Conservation (phyloP, 1,140 invertebrate species). For the Scaptomyza pallida region DNA sequence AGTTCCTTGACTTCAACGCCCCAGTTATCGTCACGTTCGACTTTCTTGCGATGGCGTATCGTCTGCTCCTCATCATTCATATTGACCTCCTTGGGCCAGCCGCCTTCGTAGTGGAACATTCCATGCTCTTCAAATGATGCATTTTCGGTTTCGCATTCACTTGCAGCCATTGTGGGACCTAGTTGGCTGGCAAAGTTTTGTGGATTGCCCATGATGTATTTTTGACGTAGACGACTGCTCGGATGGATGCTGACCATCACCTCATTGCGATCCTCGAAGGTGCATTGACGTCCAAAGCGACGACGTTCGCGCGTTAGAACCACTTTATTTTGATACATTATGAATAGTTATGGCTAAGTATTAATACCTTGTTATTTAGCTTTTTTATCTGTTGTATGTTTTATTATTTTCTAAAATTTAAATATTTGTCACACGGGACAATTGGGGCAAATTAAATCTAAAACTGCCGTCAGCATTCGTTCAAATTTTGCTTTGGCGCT, state of each 20-base stretch:
- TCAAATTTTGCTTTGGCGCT: background rate
- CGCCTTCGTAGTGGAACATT: constrained; percentile 95
- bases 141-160: constrained; percentile 86
- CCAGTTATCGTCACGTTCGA: constrained; percentile 96
- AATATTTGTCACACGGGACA: background rate
- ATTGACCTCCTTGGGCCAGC: constrained; percentile 97
- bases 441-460: background rate
- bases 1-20: constrained; percentile 65
- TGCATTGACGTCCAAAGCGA: constrained; percentile 88
- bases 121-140: constrained; percentile 85
- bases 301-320: constrained; percentile 86
- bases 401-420: background rate
- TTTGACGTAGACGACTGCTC: constrained; percentile 82
- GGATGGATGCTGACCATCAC: constrained; percentile 89
- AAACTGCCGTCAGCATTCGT: background rate
- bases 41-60: constrained; percentile 92
- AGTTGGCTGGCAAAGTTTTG: constrained; percentile 87
- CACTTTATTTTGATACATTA: constrained; percentile 67
- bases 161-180: constrained; percentile 86
- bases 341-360: background rate
- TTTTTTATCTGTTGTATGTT: background rate
- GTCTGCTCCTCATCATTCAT: constrained; percentile 93
- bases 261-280: constrained; percentile 90
- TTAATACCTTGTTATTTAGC: background rate
- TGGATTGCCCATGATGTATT: constrained; percentile 90